Evolutionary conservation across 2,888 invertebrate species (phyloP).

Genomic region (Malacosoma neustria): DNA sequence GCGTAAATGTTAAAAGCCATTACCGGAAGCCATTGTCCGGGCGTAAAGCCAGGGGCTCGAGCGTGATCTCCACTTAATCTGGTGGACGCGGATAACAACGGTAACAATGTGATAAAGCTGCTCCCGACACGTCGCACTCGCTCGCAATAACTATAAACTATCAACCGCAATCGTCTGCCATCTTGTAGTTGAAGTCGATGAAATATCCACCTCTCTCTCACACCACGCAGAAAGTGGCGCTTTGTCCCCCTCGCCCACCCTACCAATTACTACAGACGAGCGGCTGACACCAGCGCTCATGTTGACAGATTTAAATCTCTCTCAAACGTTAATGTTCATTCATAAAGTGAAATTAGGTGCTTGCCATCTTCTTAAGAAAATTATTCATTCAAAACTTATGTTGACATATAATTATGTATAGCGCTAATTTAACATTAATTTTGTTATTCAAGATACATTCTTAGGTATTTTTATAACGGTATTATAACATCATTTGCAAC

Average conservation of each 20-base stretch:
- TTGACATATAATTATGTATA: too few species aligned
- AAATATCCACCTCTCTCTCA: slow-evolving; percentile 59
- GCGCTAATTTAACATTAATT: too few species aligned
- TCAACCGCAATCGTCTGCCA: slow-evolving; percentile 73
- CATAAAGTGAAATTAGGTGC: neutral
- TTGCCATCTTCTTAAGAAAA: too few species aligned
- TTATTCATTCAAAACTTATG: too few species aligned
- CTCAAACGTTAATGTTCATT: neutral
- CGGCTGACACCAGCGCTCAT: slow-evolving; percentile 7
- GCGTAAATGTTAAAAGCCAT: slow-evolving; percentile 47
- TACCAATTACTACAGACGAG: slow-evolving; percentile 31
- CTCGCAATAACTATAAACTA: slow-evolving; percentile 75
- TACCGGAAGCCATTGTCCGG: slow-evolving; percentile 46
- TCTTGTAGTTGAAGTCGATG: slow-evolving; percentile 67
- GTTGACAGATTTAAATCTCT: neutral
- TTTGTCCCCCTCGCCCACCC: slow-evolving; percentile 40
- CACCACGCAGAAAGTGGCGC: slow-evolving; percentile 18
- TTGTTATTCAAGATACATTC: too few species aligned
- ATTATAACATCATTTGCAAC: too few species aligned
- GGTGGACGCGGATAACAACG: slow-evolving; percentile 63
- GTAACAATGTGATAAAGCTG: slow-evolving; percentile 72
- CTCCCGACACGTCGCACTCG: slow-evolving; percentile 60
- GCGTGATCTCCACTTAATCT: slow-evolving; percentile 64
- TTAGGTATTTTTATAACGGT: too few species aligned
- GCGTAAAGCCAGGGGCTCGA: slow-evolving; percentile 28